Evolutionary conservation across 2,113 vertebrate species (phyloP).

Genomic region (Prionailurus viverrinus): DNA sequence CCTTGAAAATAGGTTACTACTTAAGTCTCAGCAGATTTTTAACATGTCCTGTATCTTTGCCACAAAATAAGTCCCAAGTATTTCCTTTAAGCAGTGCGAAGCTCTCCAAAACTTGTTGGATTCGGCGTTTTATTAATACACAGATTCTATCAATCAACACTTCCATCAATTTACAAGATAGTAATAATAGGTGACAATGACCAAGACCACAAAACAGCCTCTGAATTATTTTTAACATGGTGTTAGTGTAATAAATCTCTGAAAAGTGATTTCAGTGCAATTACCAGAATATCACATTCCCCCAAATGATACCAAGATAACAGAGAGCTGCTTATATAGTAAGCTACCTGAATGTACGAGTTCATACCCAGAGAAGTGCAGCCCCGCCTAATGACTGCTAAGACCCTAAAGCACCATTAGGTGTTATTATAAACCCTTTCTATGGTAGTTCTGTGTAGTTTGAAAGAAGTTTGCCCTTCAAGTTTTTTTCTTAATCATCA

Average conservation of each 20-base stretch:
- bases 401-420: background rate
- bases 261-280: background rate
- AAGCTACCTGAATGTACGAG: background rate
- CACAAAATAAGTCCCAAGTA: background rate
- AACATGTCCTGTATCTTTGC: background rate
- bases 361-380: background rate
- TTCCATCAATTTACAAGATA: background rate
- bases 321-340: background rate
- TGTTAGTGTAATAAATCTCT: background rate
- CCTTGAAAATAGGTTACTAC: conserved; percentile 20
- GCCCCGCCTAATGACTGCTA: background rate
- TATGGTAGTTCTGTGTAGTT: conserved; percentile 3
- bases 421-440: conserved; percentile 8
- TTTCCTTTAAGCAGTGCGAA: conserved; percentile 43
- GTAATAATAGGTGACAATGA: background rate
- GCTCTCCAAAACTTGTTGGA: conserved; percentile 1
- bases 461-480: conserved; percentile 48
- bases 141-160: background rate
- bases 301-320: background rate
- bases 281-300: background rate
- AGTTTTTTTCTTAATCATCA: conserved; percentile 55
- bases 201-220: background rate
- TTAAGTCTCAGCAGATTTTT: conserved; percentile 6
- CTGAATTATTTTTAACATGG: background rate
- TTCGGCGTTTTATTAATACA: background rate